Conservation (phyloP, 2,888 invertebrate genomes). For the Calliopum simillimum region DNA sequence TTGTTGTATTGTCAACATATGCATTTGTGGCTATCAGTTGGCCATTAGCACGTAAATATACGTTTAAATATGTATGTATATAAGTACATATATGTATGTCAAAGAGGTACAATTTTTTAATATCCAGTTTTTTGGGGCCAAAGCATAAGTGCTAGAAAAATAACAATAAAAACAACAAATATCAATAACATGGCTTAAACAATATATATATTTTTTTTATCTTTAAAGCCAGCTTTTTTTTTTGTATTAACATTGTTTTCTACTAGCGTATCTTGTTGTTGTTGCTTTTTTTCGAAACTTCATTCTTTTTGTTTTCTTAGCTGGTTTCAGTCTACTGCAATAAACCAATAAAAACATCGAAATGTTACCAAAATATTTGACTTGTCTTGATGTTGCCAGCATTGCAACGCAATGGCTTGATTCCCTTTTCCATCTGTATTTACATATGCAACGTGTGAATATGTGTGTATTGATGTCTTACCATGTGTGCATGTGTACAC, state of each 20-base stretch:
- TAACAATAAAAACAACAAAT: neutral
- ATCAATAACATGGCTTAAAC: constrained; percentile 5
- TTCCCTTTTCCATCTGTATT: too few relatives aligned
- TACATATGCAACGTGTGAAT: too few relatives aligned
- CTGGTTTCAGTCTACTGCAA: constrained; percentile 37
- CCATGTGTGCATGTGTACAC: neutral
- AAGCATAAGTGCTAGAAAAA: too few relatives aligned
- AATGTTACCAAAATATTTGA: constrained; percentile 39
- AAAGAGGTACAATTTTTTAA: too few relatives aligned
- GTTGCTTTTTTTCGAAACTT: neutral
- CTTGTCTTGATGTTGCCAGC: constrained; percentile 30
- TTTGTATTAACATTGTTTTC: neutral
- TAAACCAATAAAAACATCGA: constrained; percentile 43
- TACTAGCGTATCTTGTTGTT: neutral
- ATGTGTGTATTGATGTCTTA: too few relatives aligned
- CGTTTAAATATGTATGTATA: too few relatives aligned
- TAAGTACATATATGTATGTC: neutral
- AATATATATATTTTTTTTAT: constrained; percentile 24
- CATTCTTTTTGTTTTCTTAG: constrained; percentile 25
- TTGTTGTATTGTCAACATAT: neutral
- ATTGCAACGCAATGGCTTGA: too few relatives aligned
- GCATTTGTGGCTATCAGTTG: constrained; percentile 13
- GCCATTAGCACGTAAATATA: neutral
- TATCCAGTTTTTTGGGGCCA: neutral
- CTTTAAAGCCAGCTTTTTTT: constrained; percentile 15